Percentiles rank a stretch among this genome's conserved stretches.
Evolutionary conservation across 2,113 vertebrate species (phyloP).

Genomic region (Cricetomys ansorgei): DNA sequence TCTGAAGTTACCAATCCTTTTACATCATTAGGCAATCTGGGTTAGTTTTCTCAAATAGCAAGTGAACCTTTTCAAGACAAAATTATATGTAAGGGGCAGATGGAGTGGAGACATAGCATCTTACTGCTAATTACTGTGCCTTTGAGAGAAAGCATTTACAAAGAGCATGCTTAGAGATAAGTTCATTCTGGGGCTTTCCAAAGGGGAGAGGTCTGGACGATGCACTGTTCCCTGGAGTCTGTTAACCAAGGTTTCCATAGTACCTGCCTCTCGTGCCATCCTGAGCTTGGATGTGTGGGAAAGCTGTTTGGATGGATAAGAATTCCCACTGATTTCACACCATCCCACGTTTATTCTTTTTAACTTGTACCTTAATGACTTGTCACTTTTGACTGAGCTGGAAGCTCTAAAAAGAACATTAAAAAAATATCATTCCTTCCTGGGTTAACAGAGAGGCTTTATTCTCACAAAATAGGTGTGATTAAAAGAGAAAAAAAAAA

Average conservation of each 20-base stretch:
- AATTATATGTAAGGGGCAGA: not conserved
- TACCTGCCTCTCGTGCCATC: not conserved
- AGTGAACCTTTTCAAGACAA: not conserved
- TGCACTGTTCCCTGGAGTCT: not conserved
- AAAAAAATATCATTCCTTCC: not conserved
- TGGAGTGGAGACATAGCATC: not conserved
- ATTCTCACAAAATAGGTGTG: not conserved
- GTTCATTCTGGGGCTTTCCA: not conserved
- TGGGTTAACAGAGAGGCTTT: not conserved
- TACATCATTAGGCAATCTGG: not conserved
- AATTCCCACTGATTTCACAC: not conserved
- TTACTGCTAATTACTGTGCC: not conserved
- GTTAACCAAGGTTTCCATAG: not conserved
- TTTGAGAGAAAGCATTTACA: not conserved
- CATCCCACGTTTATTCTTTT: not conserved
- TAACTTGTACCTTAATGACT: not conserved
- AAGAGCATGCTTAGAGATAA: not conserved
- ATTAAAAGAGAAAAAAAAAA: conserved; percentile 16
- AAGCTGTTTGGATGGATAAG: conserved; percentile 21
- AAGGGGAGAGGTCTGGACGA: not conserved
- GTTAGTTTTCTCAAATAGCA: not conserved
- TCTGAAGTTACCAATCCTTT: not conserved
- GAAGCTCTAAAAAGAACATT: not conserved
- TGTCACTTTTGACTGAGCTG: conserved; percentile 26
- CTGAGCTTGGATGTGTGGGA: not conserved